Percentiles rank a stretch among this genome's conserved stretches.
Conservation (phyloP, 2,888 invertebrate genomes). For the Troglohyphantes excavatus region DNA sequence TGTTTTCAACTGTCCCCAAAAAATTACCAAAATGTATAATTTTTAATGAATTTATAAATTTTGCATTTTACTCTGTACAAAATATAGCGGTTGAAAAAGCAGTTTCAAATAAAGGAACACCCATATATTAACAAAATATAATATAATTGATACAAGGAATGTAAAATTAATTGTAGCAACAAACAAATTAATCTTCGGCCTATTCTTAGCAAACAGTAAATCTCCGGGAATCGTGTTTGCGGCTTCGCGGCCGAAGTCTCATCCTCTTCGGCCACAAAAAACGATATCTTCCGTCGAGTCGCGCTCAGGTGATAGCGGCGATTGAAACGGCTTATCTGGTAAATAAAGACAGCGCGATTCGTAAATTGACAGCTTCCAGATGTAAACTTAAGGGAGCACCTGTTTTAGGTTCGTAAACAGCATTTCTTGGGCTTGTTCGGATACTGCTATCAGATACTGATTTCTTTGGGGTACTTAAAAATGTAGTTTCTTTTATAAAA, state of each 20-base stretch:
- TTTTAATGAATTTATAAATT: no score
- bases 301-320: not conserved
- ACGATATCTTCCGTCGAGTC: not conserved
- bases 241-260: not conserved
- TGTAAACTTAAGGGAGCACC: not conserved
- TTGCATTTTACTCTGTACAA: no score
- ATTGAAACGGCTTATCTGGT: not conserved
- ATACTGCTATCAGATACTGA: not conserved
- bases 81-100: no score
- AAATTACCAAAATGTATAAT: no score
- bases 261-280: not conserved
- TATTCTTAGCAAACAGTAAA: no score
- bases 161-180: no score
- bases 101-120: no score
- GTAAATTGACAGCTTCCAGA: not conserved
- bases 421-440: not conserved
- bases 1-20: no score
- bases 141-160: no score
- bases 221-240: not conserved
- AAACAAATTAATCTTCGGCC: no score
- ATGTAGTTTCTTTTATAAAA: not conserved
- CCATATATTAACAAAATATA: no score
- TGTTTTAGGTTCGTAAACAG: slow-evolving; percentile 8
- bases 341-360: not conserved
- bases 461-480: no score